These are phyloP conservation scores for Leptopilina drosophilae DNA, from an alignment of 2,888 invertebrate genomes.

Conservation along the genomic window DNA sequence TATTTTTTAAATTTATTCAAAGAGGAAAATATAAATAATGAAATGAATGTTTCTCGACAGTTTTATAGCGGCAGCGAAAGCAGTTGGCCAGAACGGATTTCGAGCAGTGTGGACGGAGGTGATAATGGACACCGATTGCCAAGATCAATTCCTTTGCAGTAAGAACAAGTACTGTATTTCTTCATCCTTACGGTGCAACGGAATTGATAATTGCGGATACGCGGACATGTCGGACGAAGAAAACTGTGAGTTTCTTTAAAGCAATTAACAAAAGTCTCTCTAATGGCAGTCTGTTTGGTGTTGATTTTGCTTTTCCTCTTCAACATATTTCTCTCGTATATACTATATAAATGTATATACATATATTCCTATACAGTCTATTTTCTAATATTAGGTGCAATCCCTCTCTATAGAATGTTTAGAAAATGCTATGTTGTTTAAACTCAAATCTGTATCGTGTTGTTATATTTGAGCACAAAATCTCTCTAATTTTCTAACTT, in stretches of 20 bases:
- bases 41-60: constrained; percentile 77
- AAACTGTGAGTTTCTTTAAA: constrained; percentile 84
- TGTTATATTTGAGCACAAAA: constrained; percentile 5
- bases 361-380: constrained; percentile 48
- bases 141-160: constrained; percentile 84
- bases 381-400: constrained; percentile 54
- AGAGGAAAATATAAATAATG: too few relatives aligned
- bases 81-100: constrained; percentile 96
- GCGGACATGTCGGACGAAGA: constrained; percentile 86
- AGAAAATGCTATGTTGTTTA: constrained; percentile 27
- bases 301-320: constrained; percentile 68
- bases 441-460: constrained; percentile 21
- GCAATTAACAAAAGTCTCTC: constrained; percentile 44
- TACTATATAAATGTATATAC: constrained; percentile 48
- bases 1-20: too few relatives aligned
- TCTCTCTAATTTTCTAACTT: neutral
- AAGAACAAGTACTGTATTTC: constrained; percentile 89
- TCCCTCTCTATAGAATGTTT: constrained; percentile 24
- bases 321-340: constrained; percentile 49
- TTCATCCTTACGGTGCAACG: constrained; percentile 86
- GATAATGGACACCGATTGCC: constrained; percentile 80
- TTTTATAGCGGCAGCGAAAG: constrained; percentile 96
- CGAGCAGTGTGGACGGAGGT: constrained; percentile 97
- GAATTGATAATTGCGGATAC: constrained; percentile 90
- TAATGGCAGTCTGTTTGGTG: constrained; percentile 64